Evolutionary conservation across 2,113 vertebrate genomes (phyloP), one percentile per base, ranked within the genome.

Genomic region (Gymnorhina tibicen): DNA sequence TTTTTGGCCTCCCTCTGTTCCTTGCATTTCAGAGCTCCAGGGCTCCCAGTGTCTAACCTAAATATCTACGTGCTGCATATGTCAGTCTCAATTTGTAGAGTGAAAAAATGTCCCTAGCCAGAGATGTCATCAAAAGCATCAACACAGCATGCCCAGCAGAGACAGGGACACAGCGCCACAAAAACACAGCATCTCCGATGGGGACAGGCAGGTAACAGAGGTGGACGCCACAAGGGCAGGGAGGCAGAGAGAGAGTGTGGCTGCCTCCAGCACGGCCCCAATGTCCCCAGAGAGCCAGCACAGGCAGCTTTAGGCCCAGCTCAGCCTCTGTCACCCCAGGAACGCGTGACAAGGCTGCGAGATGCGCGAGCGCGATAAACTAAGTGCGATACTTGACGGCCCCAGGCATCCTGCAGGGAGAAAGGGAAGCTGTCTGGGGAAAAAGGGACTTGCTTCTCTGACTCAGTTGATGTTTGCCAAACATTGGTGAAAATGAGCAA

Each of bases 281-380:
- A 0, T 1, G 30, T 73, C 70, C 83, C 78, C 41, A 28, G 52
- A 41, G 47, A 46, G 66, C 33, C 42, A 27, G 27, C 39, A 66
- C 55, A 8, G 24, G 30, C 4, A 3, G 53, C 28, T 55, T 18
- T 2, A 13, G 44, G 53, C 21, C 35, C 85, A 52, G 69, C 85
- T 55, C 66, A 27, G 69, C 10, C 62, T 2, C 5, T 11, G 58
- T 6, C 47, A 17, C 67, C 0, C 1, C 87, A 15, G 53, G n/a
- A 87, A 93, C 0, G 3, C 2, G 1, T 8, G 59, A 68, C 21
- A 1, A 32, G 82, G 82, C 49, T 11, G 44, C 0, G 1, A 79
- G 62, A 76, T 30, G 58, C 0, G 3, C 0, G 0, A 33, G 28
- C 0, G 0, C 0, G 0, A 42, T 18, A 11, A 39, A 33, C 7